phyloP scores from a whole-genome alignment of 2,888 invertebrate species.

The Tipula unca region DNA sequence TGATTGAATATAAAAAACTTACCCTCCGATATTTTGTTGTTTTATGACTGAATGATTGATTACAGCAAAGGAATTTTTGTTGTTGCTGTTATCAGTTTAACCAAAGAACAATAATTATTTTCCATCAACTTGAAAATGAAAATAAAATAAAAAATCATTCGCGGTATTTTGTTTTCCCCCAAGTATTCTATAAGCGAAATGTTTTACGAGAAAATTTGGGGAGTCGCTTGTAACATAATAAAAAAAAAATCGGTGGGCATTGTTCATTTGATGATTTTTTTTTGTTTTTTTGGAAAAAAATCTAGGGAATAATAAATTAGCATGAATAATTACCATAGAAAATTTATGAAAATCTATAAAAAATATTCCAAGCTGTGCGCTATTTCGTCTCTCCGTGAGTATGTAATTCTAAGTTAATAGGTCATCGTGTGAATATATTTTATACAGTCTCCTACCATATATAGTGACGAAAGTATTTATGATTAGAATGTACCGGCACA shows the following conservation, averaged over 20 bases:
- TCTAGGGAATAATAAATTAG: not conserved
- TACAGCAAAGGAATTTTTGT: not conserved
- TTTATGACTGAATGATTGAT: slow-evolving; percentile 14
- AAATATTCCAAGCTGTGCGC: not conserved
- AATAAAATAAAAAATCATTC: not conserved
- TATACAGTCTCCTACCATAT: not conserved
- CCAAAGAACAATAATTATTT: not conserved
- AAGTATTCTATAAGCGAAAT: not conserved
- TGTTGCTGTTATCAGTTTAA: not conserved
- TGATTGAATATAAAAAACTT: not conserved
- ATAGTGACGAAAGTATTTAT: not conserved
- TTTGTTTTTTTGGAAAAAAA: not conserved
- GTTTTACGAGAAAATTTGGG: not conserved
- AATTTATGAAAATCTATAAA: not conserved
- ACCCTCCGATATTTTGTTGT: not conserved
- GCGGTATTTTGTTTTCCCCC: not conserved
- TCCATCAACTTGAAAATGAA: not conserved
- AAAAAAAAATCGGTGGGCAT: not conserved
- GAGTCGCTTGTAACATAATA: not conserved
- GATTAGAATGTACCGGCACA: not conserved
- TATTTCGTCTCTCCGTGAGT: no score
- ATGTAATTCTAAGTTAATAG: not conserved
- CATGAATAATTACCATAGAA: not conserved
- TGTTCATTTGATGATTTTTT: not conserved
- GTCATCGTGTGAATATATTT: not conserved